Evolutionary conservation across 2,113 vertebrate species (phyloP).

Genomic region (human (Homo sapiens)): DNA sequence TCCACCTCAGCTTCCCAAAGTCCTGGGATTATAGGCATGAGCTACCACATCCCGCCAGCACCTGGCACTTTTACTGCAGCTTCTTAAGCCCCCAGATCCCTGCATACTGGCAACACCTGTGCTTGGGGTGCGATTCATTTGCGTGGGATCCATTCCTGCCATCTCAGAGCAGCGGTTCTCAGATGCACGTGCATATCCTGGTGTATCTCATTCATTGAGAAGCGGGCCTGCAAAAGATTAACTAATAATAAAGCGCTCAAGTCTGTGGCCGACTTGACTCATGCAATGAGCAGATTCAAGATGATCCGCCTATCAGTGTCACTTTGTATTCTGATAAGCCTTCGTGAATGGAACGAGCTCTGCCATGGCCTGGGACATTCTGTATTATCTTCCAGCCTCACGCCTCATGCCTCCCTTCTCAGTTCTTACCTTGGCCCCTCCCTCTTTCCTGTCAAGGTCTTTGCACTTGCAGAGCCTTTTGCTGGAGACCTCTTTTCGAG

Average conservation of each 20-base stretch:
- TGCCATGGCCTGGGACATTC: not conserved
- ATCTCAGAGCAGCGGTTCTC: not conserved
- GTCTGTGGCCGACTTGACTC: not conserved
- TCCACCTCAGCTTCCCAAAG: too few relatives aligned
- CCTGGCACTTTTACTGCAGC: not conserved
- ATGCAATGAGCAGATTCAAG: not conserved
- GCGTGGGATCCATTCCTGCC: not conserved
- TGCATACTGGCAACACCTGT: not conserved
- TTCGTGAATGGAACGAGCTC: not conserved
- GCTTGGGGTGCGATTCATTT: not conserved
- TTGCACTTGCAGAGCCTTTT: not conserved
- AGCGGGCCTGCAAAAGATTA: not conserved
- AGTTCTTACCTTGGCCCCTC: not conserved
- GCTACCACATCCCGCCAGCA: not conserved
- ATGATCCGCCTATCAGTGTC: accelerated
- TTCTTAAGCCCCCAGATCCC: not conserved
- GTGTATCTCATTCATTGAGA: not conserved
- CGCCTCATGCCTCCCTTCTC: not conserved
- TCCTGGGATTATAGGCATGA: too few relatives aligned
- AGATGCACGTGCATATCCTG: accelerated
- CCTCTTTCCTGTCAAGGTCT: not conserved
- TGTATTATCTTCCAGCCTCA: not conserved
- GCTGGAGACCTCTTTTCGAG: not conserved
- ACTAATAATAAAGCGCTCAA: not conserved
- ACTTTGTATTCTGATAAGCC: not conserved